Conservation (phyloP, 1,140 invertebrate species). For the Brachionus koreanus region DNA sequence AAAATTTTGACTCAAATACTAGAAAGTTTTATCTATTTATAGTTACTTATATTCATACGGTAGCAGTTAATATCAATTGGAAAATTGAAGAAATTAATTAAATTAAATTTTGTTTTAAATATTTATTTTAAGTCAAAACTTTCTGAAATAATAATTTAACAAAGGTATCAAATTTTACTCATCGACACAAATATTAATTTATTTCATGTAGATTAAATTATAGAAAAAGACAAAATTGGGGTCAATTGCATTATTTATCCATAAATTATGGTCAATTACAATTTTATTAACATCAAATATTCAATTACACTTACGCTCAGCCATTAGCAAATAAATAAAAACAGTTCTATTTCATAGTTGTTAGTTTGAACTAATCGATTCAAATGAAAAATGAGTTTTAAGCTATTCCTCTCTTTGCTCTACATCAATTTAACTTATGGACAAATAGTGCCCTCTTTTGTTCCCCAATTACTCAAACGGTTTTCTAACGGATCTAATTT, state of each 20-base stretch:
- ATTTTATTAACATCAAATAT: background rate
- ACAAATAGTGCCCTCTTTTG: constrained; percentile 14
- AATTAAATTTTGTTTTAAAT: no score
- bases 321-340: constrained; percentile 9
- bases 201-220: no score
- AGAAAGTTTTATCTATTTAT: no score
- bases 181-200: no score
- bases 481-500: constrained; percentile 41
- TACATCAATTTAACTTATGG: background rate
- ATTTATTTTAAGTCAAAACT: no score
- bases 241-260: background rate
- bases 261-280: constrained; percentile 16
- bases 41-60: no score
- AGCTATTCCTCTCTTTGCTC: background rate
- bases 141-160: no score
- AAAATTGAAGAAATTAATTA: no score
- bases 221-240: background rate
- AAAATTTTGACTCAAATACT: no score
- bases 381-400: background rate
- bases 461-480: background rate
- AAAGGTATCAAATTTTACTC: no score
- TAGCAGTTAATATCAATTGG: no score
- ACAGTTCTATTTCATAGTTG: background rate
- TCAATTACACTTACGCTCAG: background rate
- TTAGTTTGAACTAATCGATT: background rate